Evolutionary conservation across 1,140 invertebrate species (phyloP).

Genomic region (Bradynema listronoti): DNA sequence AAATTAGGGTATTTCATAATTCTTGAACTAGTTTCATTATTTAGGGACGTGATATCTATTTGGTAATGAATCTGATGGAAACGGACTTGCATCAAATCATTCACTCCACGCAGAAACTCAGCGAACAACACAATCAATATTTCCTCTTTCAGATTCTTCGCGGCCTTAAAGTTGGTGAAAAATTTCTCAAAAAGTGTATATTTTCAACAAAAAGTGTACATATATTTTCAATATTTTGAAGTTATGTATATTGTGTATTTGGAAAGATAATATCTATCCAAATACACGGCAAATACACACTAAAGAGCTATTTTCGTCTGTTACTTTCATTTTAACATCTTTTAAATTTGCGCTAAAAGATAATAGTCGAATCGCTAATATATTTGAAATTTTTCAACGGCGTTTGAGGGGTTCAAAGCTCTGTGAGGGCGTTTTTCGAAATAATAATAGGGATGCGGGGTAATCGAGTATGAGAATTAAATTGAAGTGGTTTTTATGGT

Average conservation of each 20-base stretch:
- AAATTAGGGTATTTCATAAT: too few species aligned
- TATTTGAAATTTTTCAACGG: too few species aligned
- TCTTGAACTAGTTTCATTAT: too few species aligned
- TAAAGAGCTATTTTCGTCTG: slow-evolving; percentile 5
- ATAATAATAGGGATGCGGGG: too few species aligned
- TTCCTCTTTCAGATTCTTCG: slow-evolving; percentile 62
- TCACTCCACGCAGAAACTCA: slow-evolving; percentile 60
- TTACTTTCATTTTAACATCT: background rate
- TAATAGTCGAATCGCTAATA: too few species aligned
- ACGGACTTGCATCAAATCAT: slow-evolving; percentile 62
- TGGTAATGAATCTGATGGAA: slow-evolving; percentile 63
- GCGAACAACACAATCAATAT: slow-evolving; percentile 58
- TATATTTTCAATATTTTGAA: background rate
- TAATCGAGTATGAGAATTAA: too few species aligned
- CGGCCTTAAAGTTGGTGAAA: slow-evolving; percentile 57
- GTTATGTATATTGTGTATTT: background rate
- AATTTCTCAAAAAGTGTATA: too few species aligned
- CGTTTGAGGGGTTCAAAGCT: too few species aligned
- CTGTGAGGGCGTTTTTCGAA: too few species aligned
- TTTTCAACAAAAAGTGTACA: too few species aligned
- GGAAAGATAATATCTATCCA: background rate
- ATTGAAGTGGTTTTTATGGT: too few species aligned
- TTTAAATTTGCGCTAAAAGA: too few species aligned
- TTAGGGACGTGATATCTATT: slow-evolving; percentile 59
- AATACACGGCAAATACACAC: background rate